A percentile compares a stretch with the other conserved stretches of the same genome.
Evolutionary conservation across 2,797 vertebrate genomes (phyloP).

Genomic region (Enteromius afrohamiltoni): DNA sequence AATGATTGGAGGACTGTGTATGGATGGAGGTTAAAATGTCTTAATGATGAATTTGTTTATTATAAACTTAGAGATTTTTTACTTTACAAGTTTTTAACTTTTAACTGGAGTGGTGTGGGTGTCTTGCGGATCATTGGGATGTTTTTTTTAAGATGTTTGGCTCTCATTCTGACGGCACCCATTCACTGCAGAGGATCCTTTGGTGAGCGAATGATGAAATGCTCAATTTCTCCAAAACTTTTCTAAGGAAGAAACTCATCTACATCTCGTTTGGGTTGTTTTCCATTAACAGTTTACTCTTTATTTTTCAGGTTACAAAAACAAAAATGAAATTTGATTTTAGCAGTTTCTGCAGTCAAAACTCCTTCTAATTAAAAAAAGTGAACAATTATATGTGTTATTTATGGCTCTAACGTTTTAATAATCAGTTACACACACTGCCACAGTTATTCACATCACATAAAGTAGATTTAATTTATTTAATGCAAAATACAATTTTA

Average conservation of each 20-base stretch:
- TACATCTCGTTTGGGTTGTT: not conserved
- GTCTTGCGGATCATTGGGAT: not conserved
- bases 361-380: not conserved
- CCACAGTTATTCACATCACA: not conserved
- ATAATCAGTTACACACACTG: not conserved
- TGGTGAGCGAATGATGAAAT: no score
- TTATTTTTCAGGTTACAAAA: not conserved
- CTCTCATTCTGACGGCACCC: no score
- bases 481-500: not conserved
- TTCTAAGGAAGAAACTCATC: no score
- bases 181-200: not conserved
- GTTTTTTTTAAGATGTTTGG: not conserved
- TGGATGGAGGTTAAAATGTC: no score
- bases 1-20: no score
- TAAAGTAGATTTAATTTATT: not conserved
- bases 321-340: not conserved
- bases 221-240: no score
- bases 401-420: not conserved
- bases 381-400: not conserved
- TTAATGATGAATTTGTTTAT: no score
- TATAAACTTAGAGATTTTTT: no score
- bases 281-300: not conserved
- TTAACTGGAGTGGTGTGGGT: not conserved
- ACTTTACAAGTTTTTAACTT: not conserved
- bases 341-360: not conserved